Conservation (phyloP, 2,888 invertebrate genomes). For the Scelioninae gen. 2 region DNA sequence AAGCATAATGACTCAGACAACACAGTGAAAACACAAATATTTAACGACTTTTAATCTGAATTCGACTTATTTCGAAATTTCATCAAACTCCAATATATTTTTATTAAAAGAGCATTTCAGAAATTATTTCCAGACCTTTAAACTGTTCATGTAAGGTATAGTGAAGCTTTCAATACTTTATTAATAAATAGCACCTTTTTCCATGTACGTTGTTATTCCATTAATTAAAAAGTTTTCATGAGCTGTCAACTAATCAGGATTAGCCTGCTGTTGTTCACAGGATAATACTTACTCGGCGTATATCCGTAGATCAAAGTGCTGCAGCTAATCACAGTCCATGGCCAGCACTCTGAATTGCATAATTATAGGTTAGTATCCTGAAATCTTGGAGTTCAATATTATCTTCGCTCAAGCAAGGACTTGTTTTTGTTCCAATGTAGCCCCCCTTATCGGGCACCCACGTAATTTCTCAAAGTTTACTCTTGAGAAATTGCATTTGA, state of each 20-base stretch:
- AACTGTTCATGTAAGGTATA: too few relatives aligned
- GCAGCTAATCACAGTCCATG: conserved; percentile 60
- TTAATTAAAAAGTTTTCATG: conserved; percentile 52
- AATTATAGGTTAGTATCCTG: conserved; percentile 58
- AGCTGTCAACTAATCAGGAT: conserved; percentile 49
- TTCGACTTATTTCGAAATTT: too few relatives aligned
- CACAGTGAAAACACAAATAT: too few relatives aligned
- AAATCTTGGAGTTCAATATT: conserved; percentile 44
- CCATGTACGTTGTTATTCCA: conserved; percentile 15
- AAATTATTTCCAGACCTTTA: too few relatives aligned
- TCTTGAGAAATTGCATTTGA: conserved; percentile 51
- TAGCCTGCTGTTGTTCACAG: conserved; percentile 40
- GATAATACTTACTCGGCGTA: conserved; percentile 45
- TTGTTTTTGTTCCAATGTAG: conserved; percentile 44
- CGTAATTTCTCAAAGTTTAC: conserved; percentile 53
- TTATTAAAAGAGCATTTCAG: too few relatives aligned
- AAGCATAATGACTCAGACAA: too few relatives aligned
- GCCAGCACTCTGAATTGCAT: conserved; percentile 61
- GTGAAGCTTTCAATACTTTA: too few relatives aligned
- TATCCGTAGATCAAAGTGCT: conserved; percentile 59
- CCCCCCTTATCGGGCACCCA: conserved; percentile 52
- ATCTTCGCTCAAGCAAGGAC: conserved; percentile 50
- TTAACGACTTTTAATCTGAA: too few relatives aligned
- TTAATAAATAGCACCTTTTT: not conserved
- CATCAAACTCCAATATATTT: too few relatives aligned